A percentile compares a stretch with the other conserved stretches of the same genome.
Conservation (phyloP, 2,797 vertebrate genomes). For the Clarias platycephalus region DNA sequence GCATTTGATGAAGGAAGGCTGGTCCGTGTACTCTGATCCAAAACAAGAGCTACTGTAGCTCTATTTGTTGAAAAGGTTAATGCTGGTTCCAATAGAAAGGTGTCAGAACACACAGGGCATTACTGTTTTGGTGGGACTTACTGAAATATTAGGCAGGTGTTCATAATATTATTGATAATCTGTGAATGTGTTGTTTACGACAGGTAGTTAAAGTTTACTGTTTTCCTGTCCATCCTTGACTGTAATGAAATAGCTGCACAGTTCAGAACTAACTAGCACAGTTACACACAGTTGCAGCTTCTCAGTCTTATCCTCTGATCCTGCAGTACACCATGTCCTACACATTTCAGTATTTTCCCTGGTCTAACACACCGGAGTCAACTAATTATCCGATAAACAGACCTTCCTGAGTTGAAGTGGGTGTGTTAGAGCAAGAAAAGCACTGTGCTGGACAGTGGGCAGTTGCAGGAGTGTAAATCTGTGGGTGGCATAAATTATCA, state of each 20-base stretch:
- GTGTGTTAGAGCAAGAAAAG: background rate
- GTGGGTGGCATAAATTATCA: background rate
- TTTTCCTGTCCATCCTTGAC: background rate
- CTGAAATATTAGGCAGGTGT: too few species aligned
- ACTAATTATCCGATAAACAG: background rate
- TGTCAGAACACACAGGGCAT: too few species aligned
- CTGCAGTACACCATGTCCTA: background rate
- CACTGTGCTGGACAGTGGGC: background rate
- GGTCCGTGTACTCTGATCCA: too few species aligned
- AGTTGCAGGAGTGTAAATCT: background rate
- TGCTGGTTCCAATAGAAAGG: too few species aligned
- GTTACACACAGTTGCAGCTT: background rate
- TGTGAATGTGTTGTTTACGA: too few species aligned
- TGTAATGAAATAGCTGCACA: background rate
- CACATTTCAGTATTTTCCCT: background rate
- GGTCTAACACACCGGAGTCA: background rate
- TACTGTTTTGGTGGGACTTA: too few species aligned
- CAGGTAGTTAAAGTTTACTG: too few species aligned
- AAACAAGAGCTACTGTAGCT: too few species aligned
- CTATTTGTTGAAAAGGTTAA: too few species aligned
- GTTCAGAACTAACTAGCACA: background rate
- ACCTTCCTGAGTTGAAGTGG: background rate
- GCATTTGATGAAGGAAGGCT: too few species aligned
- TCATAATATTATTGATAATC: too few species aligned
- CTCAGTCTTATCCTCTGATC: background rate